phyloP scores from a whole-genome alignment of 2,888 invertebrate species.

The Ectobius pallidus region DNA sequence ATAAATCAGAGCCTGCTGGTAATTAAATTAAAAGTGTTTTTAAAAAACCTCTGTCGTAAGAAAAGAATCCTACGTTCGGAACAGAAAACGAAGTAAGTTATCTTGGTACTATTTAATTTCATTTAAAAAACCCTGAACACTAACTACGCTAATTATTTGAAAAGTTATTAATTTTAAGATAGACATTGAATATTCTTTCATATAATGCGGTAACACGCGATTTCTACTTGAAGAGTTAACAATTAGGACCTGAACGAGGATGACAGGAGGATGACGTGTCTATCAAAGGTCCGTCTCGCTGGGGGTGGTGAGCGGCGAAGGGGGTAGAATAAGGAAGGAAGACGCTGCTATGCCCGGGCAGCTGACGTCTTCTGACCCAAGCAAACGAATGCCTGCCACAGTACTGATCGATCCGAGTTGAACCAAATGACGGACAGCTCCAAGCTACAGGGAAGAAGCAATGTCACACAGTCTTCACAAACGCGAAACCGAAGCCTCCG shows the following conservation, averaged over 20 bases:
- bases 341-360: constrained; percentile 42
- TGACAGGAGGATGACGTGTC: not conserved
- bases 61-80: too few species aligned
- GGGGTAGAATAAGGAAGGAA: not conserved
- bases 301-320: not conserved
- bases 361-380: constrained; percentile 57
- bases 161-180: too few species aligned
- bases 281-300: not conserved
- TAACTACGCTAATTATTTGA: too few species aligned
- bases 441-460: not conserved
- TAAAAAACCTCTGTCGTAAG: too few species aligned
- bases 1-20: too few species aligned
- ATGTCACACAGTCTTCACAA: not conserved
- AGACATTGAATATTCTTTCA: too few species aligned
- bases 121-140: too few species aligned
- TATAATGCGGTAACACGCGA: not conserved
- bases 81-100: too few species aligned
- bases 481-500: not conserved
- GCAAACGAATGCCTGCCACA: constrained; percentile 43
- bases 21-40: too few species aligned
- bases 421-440: constrained; percentile 34
- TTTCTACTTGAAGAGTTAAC: not conserved
- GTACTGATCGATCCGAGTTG: constrained; percentile 40
- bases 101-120: too few species aligned
- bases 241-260: not conserved